Conservation (phyloP, 2,888 invertebrate species). For the Glaucopsyche alexis region DNA sequence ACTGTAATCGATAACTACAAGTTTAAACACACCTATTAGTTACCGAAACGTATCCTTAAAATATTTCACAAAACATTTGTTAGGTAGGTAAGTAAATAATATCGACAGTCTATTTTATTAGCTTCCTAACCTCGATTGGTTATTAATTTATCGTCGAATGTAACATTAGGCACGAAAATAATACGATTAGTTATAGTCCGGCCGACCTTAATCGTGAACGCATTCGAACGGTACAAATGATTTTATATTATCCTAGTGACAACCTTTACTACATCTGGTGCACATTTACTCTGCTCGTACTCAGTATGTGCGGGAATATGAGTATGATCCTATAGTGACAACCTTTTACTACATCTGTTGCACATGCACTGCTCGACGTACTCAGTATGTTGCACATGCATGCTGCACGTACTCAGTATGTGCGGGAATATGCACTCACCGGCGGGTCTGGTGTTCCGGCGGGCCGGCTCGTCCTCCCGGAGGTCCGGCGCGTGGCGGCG, state of each 20-base stretch:
- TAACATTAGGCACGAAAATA: neutral
- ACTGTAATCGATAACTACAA: neutral
- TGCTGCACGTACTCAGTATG: neutral
- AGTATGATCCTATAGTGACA: neutral
- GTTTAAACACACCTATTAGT: no score
- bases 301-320: neutral
- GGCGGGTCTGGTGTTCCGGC: conserved; percentile 82
- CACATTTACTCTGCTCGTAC: conserved; percentile 25
- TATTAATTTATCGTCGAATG: neutral
- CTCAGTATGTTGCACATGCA: conserved; percentile 16
- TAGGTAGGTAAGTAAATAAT: neutral
- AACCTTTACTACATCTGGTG: neutral
- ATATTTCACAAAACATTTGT: no score
- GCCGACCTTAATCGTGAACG: conserved; percentile 23
- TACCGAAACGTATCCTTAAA: no score
- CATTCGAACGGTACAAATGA: conserved; percentile 19
- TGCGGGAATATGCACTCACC: conserved; percentile 74
- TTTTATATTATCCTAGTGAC: conserved; percentile 20
- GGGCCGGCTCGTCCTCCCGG: conserved; percentile 83
- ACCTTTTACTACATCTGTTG: neutral
- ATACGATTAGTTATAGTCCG: conserved; percentile 4
- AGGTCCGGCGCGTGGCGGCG: conserved; percentile 83
- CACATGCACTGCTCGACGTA: conserved; percentile 22
- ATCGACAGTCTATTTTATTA: neutral
- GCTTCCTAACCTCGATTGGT: neutral